Evolutionary conservation across 1,140 invertebrate genomes (phyloP).

Genomic region (Drosophila pseudoananassae): DNA sequence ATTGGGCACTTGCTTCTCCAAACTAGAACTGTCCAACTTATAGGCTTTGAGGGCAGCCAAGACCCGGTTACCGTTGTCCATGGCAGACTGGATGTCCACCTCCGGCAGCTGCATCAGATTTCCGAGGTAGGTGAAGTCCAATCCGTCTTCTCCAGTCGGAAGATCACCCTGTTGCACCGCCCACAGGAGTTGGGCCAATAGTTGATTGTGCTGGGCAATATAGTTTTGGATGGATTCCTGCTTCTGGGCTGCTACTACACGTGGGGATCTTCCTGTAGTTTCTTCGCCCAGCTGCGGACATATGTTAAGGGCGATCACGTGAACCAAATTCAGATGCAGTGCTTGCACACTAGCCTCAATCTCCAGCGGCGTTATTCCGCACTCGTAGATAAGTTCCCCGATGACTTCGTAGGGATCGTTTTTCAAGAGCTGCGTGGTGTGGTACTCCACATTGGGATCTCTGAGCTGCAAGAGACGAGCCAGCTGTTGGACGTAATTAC

Average conservation of each 20-base stretch:
- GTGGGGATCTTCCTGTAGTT: neutral
- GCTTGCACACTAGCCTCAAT: constrained; percentile 86
- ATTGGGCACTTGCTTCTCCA: constrained; percentile 21
- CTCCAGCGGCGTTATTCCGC: constrained; percentile 85
- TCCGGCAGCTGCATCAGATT: constrained; percentile 82
- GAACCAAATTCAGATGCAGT: constrained; percentile 86
- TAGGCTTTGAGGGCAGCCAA: constrained; percentile 85
- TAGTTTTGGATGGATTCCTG: constrained; percentile 85
- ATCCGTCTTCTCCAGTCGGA: constrained; percentile 26
- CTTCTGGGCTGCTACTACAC: constrained; percentile 42
- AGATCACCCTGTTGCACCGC: constrained; percentile 83
- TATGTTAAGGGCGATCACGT: constrained; percentile 86
- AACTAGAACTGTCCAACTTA: constrained; percentile 43
- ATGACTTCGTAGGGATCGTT: constrained; percentile 84
- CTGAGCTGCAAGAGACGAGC: constrained; percentile 83
- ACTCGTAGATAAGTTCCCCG: constrained; percentile 86
- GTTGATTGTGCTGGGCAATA: constrained; percentile 85
- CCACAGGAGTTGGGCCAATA: constrained; percentile 86
- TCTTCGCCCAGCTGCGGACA: constrained; percentile 85
- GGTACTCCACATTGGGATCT: constrained; percentile 81
- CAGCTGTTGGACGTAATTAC: constrained; percentile 84
- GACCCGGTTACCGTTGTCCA: constrained; percentile 85
- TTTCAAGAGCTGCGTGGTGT: constrained; percentile 81
- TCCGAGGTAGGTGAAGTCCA: constrained; percentile 75
- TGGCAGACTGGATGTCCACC: constrained; percentile 71